Evolutionary conservation across 2,888 invertebrate genomes (phyloP).

Genomic region (Yponomeuta cagnagella): DNA sequence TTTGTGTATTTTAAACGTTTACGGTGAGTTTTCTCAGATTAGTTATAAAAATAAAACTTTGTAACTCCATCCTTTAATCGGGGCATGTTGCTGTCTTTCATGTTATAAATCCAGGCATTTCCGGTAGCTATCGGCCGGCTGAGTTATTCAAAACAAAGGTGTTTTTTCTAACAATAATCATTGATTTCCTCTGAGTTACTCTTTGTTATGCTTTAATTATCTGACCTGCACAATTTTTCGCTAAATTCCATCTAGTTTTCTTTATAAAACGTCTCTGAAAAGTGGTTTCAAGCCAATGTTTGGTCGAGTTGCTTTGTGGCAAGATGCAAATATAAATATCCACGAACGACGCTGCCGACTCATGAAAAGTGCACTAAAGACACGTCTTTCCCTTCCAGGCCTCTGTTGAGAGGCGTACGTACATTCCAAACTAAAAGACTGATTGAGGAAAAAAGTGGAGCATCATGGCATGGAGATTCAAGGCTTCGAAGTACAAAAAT

Average conservation of each 20-base stretch:
- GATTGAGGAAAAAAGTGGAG: slow-evolving; percentile 49
- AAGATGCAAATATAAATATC: background rate
- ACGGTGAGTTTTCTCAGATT: slow-evolving; percentile 20
- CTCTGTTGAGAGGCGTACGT: slow-evolving; percentile 33
- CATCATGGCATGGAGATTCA: slow-evolving; percentile 94
- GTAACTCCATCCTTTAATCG: background rate
- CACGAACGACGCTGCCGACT: background rate
- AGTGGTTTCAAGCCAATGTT: background rate
- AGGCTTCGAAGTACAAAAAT: slow-evolving; percentile 99
- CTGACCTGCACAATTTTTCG: background rate
- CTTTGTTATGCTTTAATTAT: background rate
- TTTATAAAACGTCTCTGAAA: background rate
- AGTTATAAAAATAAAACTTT: background rate
- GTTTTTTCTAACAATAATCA: slow-evolving; percentile 29
- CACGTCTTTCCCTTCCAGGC: slow-evolving; percentile 17
- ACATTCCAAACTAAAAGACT: slow-evolving; percentile 71
- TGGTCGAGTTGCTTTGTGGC: background rate
- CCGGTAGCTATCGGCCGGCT: slow-evolving; percentile 59
- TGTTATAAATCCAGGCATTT: slow-evolving; percentile 31
- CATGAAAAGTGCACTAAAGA: slow-evolving; percentile 20
- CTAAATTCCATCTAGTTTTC: background rate
- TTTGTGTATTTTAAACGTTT: slow-evolving; percentile 42
- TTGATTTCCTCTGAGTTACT: background rate
- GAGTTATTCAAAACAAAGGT: slow-evolving; percentile 70
- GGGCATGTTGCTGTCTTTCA: background rate